A percentile compares a stretch with the other conserved stretches of the same genome.
Conservation (phyloP, 2,888 invertebrate genomes). For the Macaria liturata region DNA sequence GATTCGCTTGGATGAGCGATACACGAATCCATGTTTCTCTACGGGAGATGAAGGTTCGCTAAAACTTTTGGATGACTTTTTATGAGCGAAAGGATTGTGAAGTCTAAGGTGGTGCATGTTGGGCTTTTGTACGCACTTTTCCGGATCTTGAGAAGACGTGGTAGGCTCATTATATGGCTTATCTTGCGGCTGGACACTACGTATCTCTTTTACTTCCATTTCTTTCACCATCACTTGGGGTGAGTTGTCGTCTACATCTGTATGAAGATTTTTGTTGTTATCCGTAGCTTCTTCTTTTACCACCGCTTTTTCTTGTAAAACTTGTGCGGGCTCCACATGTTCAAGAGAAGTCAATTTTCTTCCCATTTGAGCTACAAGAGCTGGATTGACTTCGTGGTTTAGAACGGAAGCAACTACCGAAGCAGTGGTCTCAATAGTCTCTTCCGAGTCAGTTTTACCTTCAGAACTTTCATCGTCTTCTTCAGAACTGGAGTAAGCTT, state of each 20-base stretch:
- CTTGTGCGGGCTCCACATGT: neutral
- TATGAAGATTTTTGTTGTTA: neutral
- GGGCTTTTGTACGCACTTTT: conserved; percentile 60
- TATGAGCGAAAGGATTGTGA: conserved; percentile 71
- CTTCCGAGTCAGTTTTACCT: conserved; percentile 71
- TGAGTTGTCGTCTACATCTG: conserved; percentile 6
- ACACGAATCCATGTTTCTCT: conserved; percentile 70
- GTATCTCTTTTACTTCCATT: conserved; percentile 17
- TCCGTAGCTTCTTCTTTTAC: no score
- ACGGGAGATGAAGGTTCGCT: conserved; percentile 75
- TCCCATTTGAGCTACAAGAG: conserved; percentile 62
- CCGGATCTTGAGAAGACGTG: conserved; percentile 42
- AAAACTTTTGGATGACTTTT: conserved; percentile 65
- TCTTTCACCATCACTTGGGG: neutral
- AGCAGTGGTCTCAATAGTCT: conserved; percentile 80
- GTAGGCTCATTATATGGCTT: conserved; percentile 37
- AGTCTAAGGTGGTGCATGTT: conserved; percentile 63
- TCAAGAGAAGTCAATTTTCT: conserved; percentile 56
- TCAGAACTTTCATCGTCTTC: conserved; percentile 77
- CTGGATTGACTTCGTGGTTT: conserved; percentile 58
- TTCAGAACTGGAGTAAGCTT: conserved; percentile 67
- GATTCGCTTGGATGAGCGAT: conserved; percentile 72
- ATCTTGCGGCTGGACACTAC: conserved; percentile 28
- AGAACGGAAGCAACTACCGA: conserved; percentile 82
- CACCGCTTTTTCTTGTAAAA: no score